These are phyloP conservation scores for Mantis religiosa DNA, from an alignment of 2,888 invertebrate genomes.

Conservation along the genomic window DNA sequence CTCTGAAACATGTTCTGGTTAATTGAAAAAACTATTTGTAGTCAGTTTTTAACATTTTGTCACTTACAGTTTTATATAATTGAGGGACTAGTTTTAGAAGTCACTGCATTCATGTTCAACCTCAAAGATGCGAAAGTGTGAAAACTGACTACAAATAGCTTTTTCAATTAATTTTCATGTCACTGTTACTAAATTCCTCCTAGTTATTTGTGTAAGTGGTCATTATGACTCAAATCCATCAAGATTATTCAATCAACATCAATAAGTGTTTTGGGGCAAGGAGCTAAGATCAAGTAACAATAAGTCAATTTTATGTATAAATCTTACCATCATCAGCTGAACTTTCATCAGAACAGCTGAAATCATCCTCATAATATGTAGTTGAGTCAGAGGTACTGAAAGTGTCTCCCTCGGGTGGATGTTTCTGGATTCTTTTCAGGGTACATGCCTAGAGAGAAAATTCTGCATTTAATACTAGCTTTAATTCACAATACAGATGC, in stretches of 20 bases:
- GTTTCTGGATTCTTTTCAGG: slow-evolving; percentile 73
- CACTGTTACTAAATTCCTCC: too few relatives aligned
- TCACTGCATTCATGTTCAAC: too few relatives aligned
- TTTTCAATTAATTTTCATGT: too few relatives aligned
- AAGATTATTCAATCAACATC: slow-evolving; percentile 19
- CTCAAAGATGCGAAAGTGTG: too few relatives aligned
- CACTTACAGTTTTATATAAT: too few relatives aligned
- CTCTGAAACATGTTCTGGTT: too few relatives aligned
- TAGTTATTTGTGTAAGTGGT: neutral
- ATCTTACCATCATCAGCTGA: slow-evolving; percentile 77
- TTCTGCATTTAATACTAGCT: neutral
- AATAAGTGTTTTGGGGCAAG: neutral
- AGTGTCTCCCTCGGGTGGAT: slow-evolving; percentile 78
- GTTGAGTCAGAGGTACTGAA: slow-evolving; percentile 86
- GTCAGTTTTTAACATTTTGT: too few relatives aligned
- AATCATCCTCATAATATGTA: slow-evolving; percentile 90
- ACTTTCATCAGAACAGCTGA: slow-evolving; percentile 87
- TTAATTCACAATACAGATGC: neutral
- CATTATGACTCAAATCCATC: slow-evolving; percentile 19
- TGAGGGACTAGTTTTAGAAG: too few relatives aligned
- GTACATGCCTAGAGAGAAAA: slow-evolving; percentile 60
- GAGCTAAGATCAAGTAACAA: too few relatives aligned
- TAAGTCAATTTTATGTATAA: neutral
- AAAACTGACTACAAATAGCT: too few relatives aligned
- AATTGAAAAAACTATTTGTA: too few relatives aligned